Conservation (phyloP, 2,113 vertebrate genomes). For the Typhlomys cinereus region DNA sequence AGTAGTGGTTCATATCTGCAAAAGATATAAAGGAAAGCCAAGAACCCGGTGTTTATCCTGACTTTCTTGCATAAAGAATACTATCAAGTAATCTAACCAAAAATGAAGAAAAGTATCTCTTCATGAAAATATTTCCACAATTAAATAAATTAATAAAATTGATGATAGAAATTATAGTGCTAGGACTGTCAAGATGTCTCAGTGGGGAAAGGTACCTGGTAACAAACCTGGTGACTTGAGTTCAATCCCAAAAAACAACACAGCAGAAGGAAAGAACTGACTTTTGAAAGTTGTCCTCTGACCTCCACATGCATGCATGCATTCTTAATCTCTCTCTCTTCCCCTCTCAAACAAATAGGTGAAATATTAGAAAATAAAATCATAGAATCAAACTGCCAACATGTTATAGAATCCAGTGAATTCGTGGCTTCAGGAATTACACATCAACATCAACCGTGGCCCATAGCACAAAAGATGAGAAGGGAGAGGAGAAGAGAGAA, state of each 20-base stretch:
- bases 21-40: background rate
- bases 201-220: too few relatives aligned
- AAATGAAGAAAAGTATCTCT: background rate
- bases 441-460: background rate
- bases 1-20: background rate
- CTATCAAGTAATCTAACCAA: background rate
- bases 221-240: too few relatives aligned
- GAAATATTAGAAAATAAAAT: too few relatives aligned
- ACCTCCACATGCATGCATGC: too few relatives aligned
- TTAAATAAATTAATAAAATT: background rate
- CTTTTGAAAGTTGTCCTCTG: too few relatives aligned
- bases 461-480: rapidly evolving
- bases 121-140: background rate
- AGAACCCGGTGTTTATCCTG: background rate
- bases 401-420: background rate
- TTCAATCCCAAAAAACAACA: too few relatives aligned
- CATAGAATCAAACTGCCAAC: background rate
- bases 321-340: too few relatives aligned
- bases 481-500: background rate
- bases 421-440: background rate
- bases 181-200: too few relatives aligned
- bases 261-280: too few relatives aligned
- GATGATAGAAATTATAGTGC: background rate
- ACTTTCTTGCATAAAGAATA: background rate
- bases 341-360: too few relatives aligned